A percentile compares a stretch with the other conserved stretches of the same genome.
phyloP scores from a whole-genome alignment of 2,888 invertebrate genomes.

The Copidosoma aretas region DNA sequence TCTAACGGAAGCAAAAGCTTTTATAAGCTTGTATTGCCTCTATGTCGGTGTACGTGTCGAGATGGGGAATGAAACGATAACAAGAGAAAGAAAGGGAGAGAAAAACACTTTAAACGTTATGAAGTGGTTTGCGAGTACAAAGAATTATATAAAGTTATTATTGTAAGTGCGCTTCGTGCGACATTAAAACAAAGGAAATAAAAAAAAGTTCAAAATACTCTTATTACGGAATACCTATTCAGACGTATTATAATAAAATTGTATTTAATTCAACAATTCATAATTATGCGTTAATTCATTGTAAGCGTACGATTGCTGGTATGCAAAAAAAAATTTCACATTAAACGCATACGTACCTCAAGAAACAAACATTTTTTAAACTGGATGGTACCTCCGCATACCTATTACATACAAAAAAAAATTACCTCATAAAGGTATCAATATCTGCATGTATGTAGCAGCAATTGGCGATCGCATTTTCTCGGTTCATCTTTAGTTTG shows the following conservation, averaged over 20 bases:
- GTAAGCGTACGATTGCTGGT: too few species aligned
- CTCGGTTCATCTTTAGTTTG: too few species aligned
- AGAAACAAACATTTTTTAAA: too few species aligned
- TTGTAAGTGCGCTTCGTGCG: slow-evolving; percentile 29
- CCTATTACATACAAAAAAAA: too few species aligned
- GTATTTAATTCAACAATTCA: slow-evolving; percentile 22
- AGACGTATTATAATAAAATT: slow-evolving; percentile 20
- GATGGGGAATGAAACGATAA: slow-evolving; percentile 14
- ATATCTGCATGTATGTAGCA: too few species aligned
- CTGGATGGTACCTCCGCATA: too few species aligned
- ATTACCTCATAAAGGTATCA: too few species aligned
- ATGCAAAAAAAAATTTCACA: too few species aligned
- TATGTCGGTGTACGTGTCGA: slow-evolving; percentile 36
- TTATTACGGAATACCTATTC: slow-evolving; percentile 20
- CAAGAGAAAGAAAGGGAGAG: background rate
- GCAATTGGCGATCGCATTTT: too few species aligned
- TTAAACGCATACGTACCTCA: too few species aligned
- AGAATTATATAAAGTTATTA: slow-evolving; percentile 37
- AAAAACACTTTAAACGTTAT: too few species aligned
- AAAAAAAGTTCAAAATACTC: slow-evolving; percentile 36
- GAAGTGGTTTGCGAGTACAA: background rate
- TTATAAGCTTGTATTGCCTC: slow-evolving; percentile 19
- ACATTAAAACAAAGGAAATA: slow-evolving; percentile 4
- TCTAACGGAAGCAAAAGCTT: slow-evolving; percentile 20
- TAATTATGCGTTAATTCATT: background rate